These are phyloP conservation scores for Zaprionus vittiger DNA, from an alignment of 1,140 invertebrate species.

Conservation along the genomic window DNA sequence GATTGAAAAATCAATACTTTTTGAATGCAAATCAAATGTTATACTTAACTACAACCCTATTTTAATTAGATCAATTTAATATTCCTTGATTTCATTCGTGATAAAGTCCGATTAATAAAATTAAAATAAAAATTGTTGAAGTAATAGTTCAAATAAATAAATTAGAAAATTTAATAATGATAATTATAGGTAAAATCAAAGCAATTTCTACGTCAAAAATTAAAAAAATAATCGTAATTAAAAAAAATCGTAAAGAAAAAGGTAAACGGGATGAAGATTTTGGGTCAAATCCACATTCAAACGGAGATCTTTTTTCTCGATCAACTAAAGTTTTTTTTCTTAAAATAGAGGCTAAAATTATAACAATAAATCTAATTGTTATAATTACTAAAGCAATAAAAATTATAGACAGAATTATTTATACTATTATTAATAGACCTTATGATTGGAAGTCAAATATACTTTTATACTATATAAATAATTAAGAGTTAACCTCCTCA, in stretches of 20 bases:
- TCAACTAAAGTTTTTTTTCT: conserved; percentile 85
- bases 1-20: conserved; percentile 86
- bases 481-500: too few relatives aligned
- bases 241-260: conserved; percentile 87
- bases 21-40: conserved; percentile 88
- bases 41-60: conserved; percentile 87
- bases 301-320: not conserved
- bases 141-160: conserved; percentile 82
- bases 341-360: conserved; percentile 84
- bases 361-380: conserved; percentile 75
- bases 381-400: conserved; percentile 84
- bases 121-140: conserved; percentile 85
- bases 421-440: too few relatives aligned
- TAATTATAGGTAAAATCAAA: conserved; percentile 59
- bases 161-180: conserved; percentile 72
- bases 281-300: conserved; percentile 49
- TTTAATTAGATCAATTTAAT: conserved; percentile 86
- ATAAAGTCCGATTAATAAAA: conserved; percentile 86
- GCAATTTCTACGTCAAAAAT: conserved; percentile 85
- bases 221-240: conserved; percentile 88
- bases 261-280: conserved; percentile 85
- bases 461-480: too few relatives aligned
- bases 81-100: conserved; percentile 88
- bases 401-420: too few relatives aligned
- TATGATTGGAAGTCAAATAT: too few relatives aligned